Evolutionary conservation across 2,888 invertebrate genomes (phyloP).

Genomic region (Gnatocerus cornutus): DNA sequence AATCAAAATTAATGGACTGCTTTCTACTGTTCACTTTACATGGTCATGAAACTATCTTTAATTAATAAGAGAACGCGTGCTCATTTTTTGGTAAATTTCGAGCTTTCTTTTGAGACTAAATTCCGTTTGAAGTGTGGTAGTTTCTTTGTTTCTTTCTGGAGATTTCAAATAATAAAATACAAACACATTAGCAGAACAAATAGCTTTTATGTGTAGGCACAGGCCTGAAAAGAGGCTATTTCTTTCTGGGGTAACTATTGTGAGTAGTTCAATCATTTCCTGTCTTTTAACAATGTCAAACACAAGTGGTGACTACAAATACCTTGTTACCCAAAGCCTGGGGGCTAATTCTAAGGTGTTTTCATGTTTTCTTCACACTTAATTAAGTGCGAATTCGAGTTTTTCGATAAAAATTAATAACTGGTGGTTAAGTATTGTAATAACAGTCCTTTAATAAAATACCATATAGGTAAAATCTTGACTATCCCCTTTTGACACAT

Average conservation of each 20-base stretch:
- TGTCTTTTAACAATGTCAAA: constrained; percentile 44
- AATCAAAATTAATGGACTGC: no score
- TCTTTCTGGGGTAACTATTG: constrained; percentile 37
- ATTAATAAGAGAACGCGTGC: no score
- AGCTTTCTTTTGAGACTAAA: no score
- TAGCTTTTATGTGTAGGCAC: constrained; percentile 20
- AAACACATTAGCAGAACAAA: constrained; percentile 18
- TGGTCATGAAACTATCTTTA: no score
- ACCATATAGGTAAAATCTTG: background rate
- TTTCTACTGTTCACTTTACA: no score
- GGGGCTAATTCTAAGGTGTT: constrained; percentile 26
- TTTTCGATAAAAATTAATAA: no score
- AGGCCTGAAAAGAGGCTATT: constrained; percentile 23
- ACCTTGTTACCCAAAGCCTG: constrained; percentile 10
- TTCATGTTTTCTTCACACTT: constrained; percentile 34
- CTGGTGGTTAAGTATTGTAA: no score
- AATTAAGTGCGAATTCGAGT: constrained; percentile 8
- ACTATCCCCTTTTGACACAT: background rate
- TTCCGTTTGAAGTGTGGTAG: no score
- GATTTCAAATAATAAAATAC: background rate
- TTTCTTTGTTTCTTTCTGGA: no score
- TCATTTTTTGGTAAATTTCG: no score
- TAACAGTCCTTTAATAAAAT: no score
- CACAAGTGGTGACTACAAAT: constrained; percentile 40
- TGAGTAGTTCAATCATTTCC: constrained; percentile 40